Evolutionary conservation across 2,797 vertebrate genomes (phyloP).

Genomic region (Urosaurus nigricauda): DNA sequence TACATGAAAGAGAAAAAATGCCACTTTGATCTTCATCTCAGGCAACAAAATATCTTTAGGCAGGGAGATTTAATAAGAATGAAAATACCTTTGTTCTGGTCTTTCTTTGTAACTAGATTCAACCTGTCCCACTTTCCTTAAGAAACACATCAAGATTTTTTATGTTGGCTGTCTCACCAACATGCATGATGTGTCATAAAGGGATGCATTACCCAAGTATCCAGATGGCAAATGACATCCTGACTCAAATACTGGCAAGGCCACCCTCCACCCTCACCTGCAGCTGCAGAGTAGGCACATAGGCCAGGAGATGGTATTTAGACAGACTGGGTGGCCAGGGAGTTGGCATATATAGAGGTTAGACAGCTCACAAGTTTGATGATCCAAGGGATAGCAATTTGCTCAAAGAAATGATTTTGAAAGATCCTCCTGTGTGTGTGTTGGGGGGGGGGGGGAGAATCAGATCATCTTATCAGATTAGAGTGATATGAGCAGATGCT

Average conservation of each 20-base stretch:
- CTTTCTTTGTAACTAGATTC: constrained; percentile 1
- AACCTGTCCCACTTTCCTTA: background rate
- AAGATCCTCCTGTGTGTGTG: no score
- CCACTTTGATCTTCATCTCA: background rate
- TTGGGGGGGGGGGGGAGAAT: background rate
- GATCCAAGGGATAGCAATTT: no score
- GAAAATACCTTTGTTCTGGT: background rate
- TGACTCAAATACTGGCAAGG: background rate
- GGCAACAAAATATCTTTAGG: background rate
- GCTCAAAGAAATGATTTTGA: background rate
- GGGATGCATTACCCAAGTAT: background rate
- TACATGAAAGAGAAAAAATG: no score
- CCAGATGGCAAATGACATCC: background rate
- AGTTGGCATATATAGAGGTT: background rate
- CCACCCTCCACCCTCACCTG: background rate
- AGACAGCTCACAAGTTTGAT: background rate
- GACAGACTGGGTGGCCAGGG: background rate
- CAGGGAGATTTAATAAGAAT: background rate
- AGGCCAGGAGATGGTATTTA: background rate
- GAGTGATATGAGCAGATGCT: background rate
- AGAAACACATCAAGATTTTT: background rate
- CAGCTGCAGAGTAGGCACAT: background rate
- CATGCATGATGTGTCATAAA: background rate
- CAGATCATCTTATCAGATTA: background rate
- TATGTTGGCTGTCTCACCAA: background rate